Evolutionary conservation across 2,113 vertebrate genomes (phyloP).

Genomic region (Oreochromis aureus): DNA sequence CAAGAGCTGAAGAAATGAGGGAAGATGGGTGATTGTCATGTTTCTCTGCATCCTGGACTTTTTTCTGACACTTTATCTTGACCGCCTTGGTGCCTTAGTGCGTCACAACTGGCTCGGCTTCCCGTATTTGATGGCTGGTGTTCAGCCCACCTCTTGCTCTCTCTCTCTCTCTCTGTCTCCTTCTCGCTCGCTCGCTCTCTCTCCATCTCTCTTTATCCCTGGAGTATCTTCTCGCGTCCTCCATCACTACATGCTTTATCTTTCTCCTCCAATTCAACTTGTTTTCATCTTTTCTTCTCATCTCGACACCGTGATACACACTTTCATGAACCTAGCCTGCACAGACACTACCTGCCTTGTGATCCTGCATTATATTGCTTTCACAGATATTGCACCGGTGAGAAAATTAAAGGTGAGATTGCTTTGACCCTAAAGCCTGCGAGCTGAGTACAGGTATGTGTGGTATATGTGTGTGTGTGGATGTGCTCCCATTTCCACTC

Average conservation of each 20-base stretch:
- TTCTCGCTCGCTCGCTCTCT: neutral
- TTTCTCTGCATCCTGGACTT: neutral
- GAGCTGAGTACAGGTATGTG: neutral
- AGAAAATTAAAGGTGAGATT: slow-evolving; percentile 17
- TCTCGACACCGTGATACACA: neutral
- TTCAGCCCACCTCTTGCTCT: slow-evolving; percentile 8
- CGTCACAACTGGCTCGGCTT: slow-evolving; percentile 1
- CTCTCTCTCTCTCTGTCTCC: neutral
- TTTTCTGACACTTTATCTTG: neutral
- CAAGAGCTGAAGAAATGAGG: neutral
- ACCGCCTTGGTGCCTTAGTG: neutral
- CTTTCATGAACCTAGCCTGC: neutral
- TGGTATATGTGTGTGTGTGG: neutral
- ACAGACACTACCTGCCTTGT: neutral
- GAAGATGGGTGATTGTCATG: neutral
- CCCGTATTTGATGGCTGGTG: neutral
- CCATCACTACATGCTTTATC: neutral
- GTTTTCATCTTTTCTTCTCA: neutral
- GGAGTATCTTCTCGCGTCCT: neutral
- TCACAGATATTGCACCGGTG: neutral
- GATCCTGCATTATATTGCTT: neutral
- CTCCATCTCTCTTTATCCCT: neutral
- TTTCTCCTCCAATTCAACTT: neutral
- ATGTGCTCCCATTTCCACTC: neutral
- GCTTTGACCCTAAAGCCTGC: neutral